Evolutionary conservation across 2,113 vertebrate genomes (phyloP).

Genomic region (Todiramphus chloris): DNA sequence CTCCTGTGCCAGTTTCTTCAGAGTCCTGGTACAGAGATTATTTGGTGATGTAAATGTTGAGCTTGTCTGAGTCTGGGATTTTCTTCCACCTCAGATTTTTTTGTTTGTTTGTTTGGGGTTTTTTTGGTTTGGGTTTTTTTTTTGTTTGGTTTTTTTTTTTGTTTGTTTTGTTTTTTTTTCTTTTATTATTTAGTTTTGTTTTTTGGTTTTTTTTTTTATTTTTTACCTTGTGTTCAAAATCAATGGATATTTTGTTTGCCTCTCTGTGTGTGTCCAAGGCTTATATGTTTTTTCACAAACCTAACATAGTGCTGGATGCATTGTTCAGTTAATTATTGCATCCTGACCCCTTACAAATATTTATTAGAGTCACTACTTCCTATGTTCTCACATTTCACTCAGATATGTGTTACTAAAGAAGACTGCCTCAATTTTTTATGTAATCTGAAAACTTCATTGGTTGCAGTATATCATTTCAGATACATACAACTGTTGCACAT

Average conservation of each 20-base stretch:
- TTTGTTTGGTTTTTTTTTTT: fast-evolving
- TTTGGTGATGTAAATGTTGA: not conserved
- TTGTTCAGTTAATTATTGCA: not conserved
- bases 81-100: not conserved
- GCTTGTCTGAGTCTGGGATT: not conserved
- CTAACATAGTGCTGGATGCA: not conserved
- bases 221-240: not conserved
- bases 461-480: not conserved
- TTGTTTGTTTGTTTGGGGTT: too few relatives aligned
- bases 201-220: fast-evolving
- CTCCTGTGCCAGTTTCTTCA: not conserved
- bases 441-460: not conserved
- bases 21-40: not conserved
- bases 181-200: too few relatives aligned
- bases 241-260: not conserved
- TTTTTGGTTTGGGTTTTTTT: not conserved
- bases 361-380: not conserved
- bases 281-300: not conserved
- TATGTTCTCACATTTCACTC: not conserved
- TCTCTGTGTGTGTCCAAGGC: not conserved
- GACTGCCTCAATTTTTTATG: not conserved
- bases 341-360: not conserved
- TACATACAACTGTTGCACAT: not conserved
- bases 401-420: not conserved
- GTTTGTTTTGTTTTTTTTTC: too few relatives aligned